Evolutionary conservation across 92 coral and sea anemone genomes (phyloP), one percentile per base, ranked within the genome.

Genomic region (Montipora capitata): DNA sequence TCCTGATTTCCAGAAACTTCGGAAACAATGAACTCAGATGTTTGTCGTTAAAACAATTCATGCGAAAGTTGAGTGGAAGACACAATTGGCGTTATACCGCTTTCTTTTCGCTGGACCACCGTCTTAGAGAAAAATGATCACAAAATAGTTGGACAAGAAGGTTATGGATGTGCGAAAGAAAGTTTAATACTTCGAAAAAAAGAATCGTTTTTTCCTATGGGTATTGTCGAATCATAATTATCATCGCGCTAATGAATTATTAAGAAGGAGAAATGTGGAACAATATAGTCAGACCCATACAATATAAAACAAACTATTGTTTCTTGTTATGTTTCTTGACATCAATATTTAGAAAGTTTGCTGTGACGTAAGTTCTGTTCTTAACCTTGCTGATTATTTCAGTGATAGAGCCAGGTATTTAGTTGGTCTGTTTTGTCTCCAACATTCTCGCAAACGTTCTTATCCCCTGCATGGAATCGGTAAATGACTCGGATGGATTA

Each of bases 281-380:
- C 77, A 7, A 68, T 45, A 27, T 27, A n/a, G 40, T 49, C 35
- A 56, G 11, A 69, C 78, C 18, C 40, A 2, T 18, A 57, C 77
- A 54, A 81, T 5, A 5, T 0, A 48, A 48, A 48, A 11, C 3
- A 12, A 15, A 63, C 58, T 72, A 57, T 71, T 72, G 68, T 73
- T 72, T 41, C 14, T 3, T 72, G 8, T 57, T 44, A 40, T 71
- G 58, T 49, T 68, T 71, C 15, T 52, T 52, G n/a, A 65, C 44
- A 81, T 43, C 6, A 83, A 83, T 83, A 83, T 83, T 83, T 57
- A 77, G 17, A 81, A 52, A 40, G 2, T 49, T 8, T 69, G 18
- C 43, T 54, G 18, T 65, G 67, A 81, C 62, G 11, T 54, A 2
- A 0, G 40, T n/a, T 11, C 0, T 27, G 35, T 27, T 1, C 35